Evolutionary conservation across 2,113 vertebrate species (phyloP).

Genomic region (Sarotherodon lohbergeri): DNA sequence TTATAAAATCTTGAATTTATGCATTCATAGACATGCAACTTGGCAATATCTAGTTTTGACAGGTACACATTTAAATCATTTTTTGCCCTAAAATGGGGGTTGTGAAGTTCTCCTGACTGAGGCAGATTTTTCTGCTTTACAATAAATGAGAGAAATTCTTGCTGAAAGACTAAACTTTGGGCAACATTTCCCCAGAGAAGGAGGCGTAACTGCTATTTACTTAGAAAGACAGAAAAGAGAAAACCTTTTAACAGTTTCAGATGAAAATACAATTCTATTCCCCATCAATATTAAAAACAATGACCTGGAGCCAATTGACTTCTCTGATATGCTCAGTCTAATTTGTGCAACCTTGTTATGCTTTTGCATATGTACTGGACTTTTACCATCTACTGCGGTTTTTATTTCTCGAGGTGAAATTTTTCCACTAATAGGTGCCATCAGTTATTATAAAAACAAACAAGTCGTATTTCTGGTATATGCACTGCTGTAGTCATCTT

Average conservation of each 20-base stretch:
- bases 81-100: neutral
- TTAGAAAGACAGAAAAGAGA: neutral
- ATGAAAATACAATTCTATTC: neutral
- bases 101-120: neutral
- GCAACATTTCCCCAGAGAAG: neutral
- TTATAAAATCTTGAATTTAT: neutral
- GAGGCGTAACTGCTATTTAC: neutral
- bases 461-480: neutral
- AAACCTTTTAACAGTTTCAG: neutral
- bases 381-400: neutral
- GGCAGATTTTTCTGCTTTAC: neutral
- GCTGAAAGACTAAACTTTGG: neutral
- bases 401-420: neutral
- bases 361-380: neutral
- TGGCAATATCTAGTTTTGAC: neutral
- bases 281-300: neutral
- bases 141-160: neutral
- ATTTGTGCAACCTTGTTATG: neutral
- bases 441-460: neutral
- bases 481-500: neutral
- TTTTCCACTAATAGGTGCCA: neutral
- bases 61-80: neutral
- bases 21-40: neutral
- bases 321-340: neutral
- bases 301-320: neutral